These are phyloP conservation scores for Axis porcinus DNA, from an alignment of 2,113 vertebrate species.

Conservation along the genomic window DNA sequence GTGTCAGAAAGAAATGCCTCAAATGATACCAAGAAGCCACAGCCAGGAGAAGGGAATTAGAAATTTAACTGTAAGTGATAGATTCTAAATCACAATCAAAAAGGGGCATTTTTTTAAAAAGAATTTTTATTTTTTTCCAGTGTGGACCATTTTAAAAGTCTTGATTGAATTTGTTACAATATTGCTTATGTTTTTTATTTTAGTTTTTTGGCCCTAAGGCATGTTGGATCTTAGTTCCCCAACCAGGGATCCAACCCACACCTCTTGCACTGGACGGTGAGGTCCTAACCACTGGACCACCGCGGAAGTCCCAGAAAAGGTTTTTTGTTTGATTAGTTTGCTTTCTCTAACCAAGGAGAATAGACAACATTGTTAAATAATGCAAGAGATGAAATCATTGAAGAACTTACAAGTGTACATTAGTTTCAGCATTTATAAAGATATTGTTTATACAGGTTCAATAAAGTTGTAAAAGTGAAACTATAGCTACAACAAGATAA, in stretches of 20 bases:
- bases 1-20: not conserved
- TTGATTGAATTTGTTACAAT: not conserved
- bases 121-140: not conserved
- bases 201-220: not conserved
- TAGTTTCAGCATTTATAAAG: not conserved
- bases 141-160: not conserved
- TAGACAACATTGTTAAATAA: not conserved
- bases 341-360: not conserved
- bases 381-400: not conserved
- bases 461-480: not conserved
- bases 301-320: not conserved
- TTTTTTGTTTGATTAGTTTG: not conserved
- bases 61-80: not conserved
- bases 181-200: not conserved
- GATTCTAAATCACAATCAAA: not conserved
- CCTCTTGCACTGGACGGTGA: fast-evolving
- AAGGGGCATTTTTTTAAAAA: not conserved
- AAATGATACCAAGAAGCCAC: not conserved
- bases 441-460: not conserved
- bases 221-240: not conserved
- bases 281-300: not conserved
- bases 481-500: not conserved
- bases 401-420: not conserved
- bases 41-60: not conserved
- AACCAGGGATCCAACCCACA: not conserved